These are phyloP conservation scores for Mus pahari DNA, from an alignment of 2,113 vertebrate genomes.

Conservation along the genomic window DNA sequence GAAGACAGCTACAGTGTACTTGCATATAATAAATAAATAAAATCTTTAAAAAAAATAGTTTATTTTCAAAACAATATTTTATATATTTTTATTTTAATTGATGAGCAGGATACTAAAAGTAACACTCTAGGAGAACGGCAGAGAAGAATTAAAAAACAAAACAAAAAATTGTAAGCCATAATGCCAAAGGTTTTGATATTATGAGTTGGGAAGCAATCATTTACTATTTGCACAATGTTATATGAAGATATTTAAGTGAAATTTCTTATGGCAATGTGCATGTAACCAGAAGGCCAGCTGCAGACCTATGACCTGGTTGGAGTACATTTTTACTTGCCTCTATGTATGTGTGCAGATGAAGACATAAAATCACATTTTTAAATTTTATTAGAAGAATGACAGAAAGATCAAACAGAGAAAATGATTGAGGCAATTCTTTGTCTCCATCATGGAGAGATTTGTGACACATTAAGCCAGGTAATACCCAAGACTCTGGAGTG, in stretches of 20 bases:
- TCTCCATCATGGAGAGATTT: neutral
- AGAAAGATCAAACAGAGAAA: slow-evolving; percentile 11
- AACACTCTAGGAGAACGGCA: accelerated
- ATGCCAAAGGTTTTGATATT: neutral
- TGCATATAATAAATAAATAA: no score
- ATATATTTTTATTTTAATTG: neutral
- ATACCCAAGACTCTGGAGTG: neutral
- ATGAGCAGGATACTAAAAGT: neutral
- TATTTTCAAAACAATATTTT: neutral
- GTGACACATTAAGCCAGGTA: neutral
- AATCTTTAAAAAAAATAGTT: no score
- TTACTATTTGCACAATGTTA: neutral
- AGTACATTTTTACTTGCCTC: neutral
- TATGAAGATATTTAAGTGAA: neutral
- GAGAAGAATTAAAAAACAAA: neutral
- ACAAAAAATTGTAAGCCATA: neutral
- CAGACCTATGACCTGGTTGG: neutral
- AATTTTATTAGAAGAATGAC: neutral
- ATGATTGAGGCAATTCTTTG: neutral
- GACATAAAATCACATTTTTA: neutral
- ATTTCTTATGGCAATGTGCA: neutral
- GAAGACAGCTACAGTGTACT: no score
- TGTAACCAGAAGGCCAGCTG: neutral
- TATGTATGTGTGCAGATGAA: neutral
- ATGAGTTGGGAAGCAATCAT: neutral